Evolutionary conservation across 1,140 invertebrate species (phyloP), one percentile per base, ranked within the genome.

Genomic region (Charaxes varanes): DNA sequence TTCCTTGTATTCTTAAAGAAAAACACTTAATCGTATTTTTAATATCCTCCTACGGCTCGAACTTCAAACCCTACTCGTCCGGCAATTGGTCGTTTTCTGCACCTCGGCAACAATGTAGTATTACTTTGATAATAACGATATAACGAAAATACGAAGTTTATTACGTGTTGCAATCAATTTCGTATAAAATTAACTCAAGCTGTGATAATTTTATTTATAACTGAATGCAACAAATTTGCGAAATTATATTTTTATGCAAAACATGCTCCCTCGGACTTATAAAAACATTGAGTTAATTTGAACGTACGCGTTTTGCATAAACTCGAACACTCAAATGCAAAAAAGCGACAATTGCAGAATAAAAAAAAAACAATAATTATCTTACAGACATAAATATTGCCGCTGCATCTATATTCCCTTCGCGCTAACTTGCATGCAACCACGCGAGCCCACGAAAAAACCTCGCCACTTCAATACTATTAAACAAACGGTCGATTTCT

Each of bases 381-480:
- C 37, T 40, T 40, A 40, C 22, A 40, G 27, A 40, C 27, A 40
- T 40, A 40, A 40, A 40, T 40, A 38, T 38, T 14, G 23, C 37
- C 15, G 27, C 15, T 31, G 13, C 31, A 40, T 40, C 27, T 30
- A 16, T 40, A 31, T 40, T 30, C 37, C 37, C 37, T 31, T 40
- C 37, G 18, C 28, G 24, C 16, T 14, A 27, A 4, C 27, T 22
- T 40, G 37, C 37, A 40, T 40, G 27, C 37, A 31, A 31, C 34
- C 34, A 36, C 37, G 37, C 37, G 26, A 18, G 16, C 8, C 27
- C 35, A 24, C 16, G 37, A 18, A 40, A 40, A 40, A 40, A 40
- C 17, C 7, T 38, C 28, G 19, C 17, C 19, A 31, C 37, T 10
- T 16, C 37, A 31, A 40, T 40, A 28, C 17, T 23, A 31, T 38